A percentile compares a stretch with the other conserved stretches of the same genome.
These are phyloP conservation scores for Chaetodon trifascialis DNA, from an alignment of 2,113 vertebrate species.

Conservation along the genomic window DNA sequence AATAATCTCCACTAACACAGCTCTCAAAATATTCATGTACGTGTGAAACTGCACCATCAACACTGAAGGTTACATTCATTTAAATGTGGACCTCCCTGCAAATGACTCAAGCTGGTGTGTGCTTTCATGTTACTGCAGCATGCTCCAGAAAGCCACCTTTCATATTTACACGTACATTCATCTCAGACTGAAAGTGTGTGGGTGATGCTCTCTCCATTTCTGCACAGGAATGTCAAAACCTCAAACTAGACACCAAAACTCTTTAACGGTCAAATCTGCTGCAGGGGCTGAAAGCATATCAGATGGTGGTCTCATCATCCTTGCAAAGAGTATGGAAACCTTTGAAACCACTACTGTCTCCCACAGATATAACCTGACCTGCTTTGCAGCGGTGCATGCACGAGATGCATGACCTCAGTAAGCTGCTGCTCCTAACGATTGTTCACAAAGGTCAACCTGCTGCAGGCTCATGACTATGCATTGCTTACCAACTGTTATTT, in stretches of 20 bases:
- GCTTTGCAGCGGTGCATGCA: constrained; percentile 37
- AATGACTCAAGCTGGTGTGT: not conserved
- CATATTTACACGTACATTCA: constrained; percentile 35
- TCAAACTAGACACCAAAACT: constrained; percentile 45
- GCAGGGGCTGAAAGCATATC: constrained; percentile 12
- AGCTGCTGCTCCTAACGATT: constrained; percentile 30
- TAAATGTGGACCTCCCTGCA: constrained; percentile 39
- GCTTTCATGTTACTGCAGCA: constrained; percentile 21
- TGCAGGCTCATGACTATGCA: constrained; percentile 39
- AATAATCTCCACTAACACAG: not conserved
- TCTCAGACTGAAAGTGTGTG: constrained; percentile 66
- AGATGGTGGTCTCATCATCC: constrained; percentile 44
- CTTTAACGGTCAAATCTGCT: constrained; percentile 49
- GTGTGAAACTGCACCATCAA: not conserved
- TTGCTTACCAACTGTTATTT: constrained; percentile 37
- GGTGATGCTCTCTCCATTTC: constrained; percentile 49
- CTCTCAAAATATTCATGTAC: constrained; percentile 10
- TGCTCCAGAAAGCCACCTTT: not conserved
- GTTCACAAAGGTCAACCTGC: constrained; percentile 63
- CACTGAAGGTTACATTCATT: constrained; percentile 11
- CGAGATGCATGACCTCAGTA: constrained; percentile 31
- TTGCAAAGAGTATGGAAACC: constrained; percentile 37
- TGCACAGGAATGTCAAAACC: constrained; percentile 53
- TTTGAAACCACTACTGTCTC: constrained; percentile 44
- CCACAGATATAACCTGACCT: constrained; percentile 39